phyloP scores from a whole-genome alignment of 2,797 vertebrate species.

The Lerista edwardsae region DNA sequence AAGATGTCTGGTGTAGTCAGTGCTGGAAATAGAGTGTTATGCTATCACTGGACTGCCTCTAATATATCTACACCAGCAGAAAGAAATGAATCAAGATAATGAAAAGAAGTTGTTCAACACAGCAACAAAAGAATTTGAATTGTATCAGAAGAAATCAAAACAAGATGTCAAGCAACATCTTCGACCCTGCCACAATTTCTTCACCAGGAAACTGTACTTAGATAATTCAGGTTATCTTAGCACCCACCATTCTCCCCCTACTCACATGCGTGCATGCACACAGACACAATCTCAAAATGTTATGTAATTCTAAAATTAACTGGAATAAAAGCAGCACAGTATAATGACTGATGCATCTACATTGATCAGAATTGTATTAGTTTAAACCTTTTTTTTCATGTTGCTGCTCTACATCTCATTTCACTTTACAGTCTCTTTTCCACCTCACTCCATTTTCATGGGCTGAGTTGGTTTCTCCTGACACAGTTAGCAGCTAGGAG shows the following conservation, averaged over 20 bases:
- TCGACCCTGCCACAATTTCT: background rate
- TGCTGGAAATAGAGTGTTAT: background rate
- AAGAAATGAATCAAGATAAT: background rate
- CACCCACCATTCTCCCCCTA: background rate
- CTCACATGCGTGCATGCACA: background rate
- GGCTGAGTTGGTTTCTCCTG: background rate
- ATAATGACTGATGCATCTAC: background rate
- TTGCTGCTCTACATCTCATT: background rate
- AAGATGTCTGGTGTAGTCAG: background rate
- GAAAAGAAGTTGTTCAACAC: background rate
- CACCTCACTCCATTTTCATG: background rate
- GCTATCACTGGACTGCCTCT: constrained; percentile 3
- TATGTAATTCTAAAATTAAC: background rate
- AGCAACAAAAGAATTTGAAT: background rate
- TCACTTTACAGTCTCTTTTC: background rate
- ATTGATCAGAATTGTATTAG: background rate
- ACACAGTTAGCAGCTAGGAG: constrained; percentile 31
- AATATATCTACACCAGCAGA: background rate
- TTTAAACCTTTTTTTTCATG: background rate
- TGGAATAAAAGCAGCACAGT: constrained; percentile 1
- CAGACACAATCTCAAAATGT: background rate
- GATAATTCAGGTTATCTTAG: background rate
- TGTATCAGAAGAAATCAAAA: background rate
- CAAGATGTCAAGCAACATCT: background rate
- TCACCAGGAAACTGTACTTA: background rate